Percentiles rank a stretch among this genome's conserved stretches.
phyloP scores from a whole-genome alignment of 2,113 vertebrate genomes.

The Machaerirhynchus nigripectus region DNA sequence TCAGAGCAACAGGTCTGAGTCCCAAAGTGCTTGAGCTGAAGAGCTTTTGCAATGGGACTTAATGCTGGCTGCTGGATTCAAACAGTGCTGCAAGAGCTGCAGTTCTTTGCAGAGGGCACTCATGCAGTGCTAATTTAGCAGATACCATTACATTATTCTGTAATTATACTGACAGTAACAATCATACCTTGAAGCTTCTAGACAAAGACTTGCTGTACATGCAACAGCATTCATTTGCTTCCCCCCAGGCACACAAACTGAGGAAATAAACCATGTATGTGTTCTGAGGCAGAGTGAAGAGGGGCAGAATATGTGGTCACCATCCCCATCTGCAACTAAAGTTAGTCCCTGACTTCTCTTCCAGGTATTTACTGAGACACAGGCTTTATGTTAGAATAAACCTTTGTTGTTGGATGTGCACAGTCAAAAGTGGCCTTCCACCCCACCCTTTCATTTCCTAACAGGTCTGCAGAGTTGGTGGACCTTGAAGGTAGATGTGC shows the following conservation, averaged over 20 bases:
- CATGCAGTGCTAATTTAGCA: background rate
- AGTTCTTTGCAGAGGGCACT: background rate
- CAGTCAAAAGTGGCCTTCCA: background rate
- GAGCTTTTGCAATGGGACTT: background rate
- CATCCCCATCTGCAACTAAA: background rate
- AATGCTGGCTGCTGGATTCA: background rate
- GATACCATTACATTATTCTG: slow-evolving; percentile 5
- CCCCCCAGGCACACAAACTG: background rate
- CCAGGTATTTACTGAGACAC: background rate
- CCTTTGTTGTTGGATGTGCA: background rate
- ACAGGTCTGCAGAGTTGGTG: background rate
- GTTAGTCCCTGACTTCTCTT: background rate
- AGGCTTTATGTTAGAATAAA: background rate
- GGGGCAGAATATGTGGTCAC: background rate
- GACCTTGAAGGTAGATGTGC: background rate
- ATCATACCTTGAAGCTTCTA: background rate
- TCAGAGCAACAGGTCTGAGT: background rate
- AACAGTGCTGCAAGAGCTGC: background rate
- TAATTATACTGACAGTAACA: slow-evolving; percentile 5
- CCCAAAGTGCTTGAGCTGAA: background rate
- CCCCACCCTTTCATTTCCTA: background rate
- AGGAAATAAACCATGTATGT: background rate
- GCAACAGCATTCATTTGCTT: background rate
- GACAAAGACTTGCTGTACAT: background rate
- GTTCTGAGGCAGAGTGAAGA: background rate